A percentile compares a stretch with the other conserved stretches of the same genome.
Conservation (phyloP, 2,888 invertebrate genomes). For the Nymphalis polychloros region DNA sequence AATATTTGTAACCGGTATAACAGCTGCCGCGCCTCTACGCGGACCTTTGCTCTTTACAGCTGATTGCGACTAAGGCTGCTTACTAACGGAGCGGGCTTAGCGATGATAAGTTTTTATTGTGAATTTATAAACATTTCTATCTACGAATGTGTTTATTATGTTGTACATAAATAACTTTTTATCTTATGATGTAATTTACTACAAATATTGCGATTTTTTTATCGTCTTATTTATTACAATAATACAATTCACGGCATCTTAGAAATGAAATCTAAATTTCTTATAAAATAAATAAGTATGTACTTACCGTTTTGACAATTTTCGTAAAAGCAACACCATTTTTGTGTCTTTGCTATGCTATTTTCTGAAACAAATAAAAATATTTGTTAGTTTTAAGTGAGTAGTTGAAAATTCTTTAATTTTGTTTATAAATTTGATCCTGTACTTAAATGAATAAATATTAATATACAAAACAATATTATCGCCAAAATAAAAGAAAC, state of each 20-base stretch:
- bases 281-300: too few relatives aligned
- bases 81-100: slow-evolving; percentile 4
- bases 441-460: too few relatives aligned
- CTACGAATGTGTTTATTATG: neutral
- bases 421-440: too few relatives aligned
- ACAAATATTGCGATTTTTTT: neutral
- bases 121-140: neutral
- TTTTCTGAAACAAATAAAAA: slow-evolving; percentile 23
- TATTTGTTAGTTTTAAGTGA: neutral
- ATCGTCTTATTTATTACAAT: neutral
- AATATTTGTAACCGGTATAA: neutral
- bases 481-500: too few relatives aligned
- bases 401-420: too few relatives aligned
- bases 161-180: neutral
- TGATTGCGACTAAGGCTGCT: slow-evolving; percentile 10
- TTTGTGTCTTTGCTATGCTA: slow-evolving; percentile 34
- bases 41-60: slow-evolving; percentile 35
- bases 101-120: neutral
- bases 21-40: slow-evolving; percentile 6
- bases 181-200: slow-evolving; percentile 7
- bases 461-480: too few relatives aligned
- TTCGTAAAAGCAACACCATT: slow-evolving; percentile 65
- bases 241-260: too few relatives aligned
- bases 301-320: slow-evolving; percentile 66
- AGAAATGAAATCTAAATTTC: too few relatives aligned